Base-by-base conservation (phyloP, 1,140 invertebrate genomes). In the Monochamus saltuarius region DNA sequence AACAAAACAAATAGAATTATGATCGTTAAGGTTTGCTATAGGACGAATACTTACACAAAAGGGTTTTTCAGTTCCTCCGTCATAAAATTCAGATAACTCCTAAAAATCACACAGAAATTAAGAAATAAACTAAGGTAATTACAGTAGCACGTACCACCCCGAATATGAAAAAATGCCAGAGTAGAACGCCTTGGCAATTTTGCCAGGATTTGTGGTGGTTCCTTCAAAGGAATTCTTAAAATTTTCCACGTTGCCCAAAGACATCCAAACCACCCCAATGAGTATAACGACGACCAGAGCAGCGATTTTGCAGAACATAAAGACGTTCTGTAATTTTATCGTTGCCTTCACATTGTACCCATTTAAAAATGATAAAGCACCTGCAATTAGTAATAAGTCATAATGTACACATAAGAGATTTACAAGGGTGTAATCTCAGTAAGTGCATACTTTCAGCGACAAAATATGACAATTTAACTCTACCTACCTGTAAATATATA, bases 161-260 rank as follows among this genome's bases (percentile, higher is more conserved):
- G 94, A 95, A 78, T 97, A 98, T 0, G 95, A 95, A 78, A 97
- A 98, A 68, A 98, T 89, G 64, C 95, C 95, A 0, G 92, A 93
- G 77, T 98, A 98, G 74, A 98, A 91, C 2, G 92, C 92, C 34
- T 96, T 82, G 0, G 94, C 91, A 70, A 96, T 87, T 75, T 90
- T 87, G 40, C 92, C 90, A 4, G 92, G 85, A 74, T 91, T 87
- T 0, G 83, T 86, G 45, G 86, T 85, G 0, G 93, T 92, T 36
- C 87, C 85, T 54, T 86, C 85, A 79, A 95, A 97, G 1, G 91
- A 84, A 69, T 87, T 79, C 2, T 82, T 73, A 66, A 98, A 97
- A 73, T 95, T 86, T 67, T 87, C 82, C 8, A 81, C 73, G 54
- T 84, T 77, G 13, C 84, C 86, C 80, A 71, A 55, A 53, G 76